Evolutionary conservation across 1,140 invertebrate species (phyloP).

Genomic region (Caenorhabditis brenneri): DNA sequence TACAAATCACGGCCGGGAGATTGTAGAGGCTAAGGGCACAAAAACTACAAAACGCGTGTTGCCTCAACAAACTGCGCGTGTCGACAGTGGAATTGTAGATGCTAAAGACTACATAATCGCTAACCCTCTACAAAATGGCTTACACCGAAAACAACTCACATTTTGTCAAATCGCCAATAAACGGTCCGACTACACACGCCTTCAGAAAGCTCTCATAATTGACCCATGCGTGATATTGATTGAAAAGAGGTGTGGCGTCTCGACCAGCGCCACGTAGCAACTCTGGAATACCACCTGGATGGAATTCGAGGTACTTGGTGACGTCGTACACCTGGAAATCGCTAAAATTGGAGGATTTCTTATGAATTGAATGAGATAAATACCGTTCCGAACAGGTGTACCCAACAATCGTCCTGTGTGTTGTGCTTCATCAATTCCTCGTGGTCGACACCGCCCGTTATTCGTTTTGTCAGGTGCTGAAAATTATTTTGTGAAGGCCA

Average conservation of each 20-base stretch:
- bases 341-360: conserved; percentile 66
- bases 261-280: conserved; percentile 86
- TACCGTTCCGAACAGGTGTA: conserved; percentile 62
- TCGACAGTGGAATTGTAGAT: too few relatives aligned
- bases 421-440: conserved; percentile 63
- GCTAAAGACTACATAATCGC: too few relatives aligned
- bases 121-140: too few relatives aligned
- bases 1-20: too few relatives aligned
- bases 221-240: conserved; percentile 92
- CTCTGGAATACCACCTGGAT: conserved; percentile 87
- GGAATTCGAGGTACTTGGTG: conserved; percentile 89
- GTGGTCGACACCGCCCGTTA: conserved; percentile 57
- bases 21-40: too few relatives aligned
- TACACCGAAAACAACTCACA: too few relatives aligned
- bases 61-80: too few relatives aligned
- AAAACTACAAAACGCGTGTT: too few relatives aligned
- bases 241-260: conserved; percentile 91
- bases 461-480: conserved; percentile 46
- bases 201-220: conserved; percentile 90
- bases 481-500: background rate
- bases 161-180: conserved; percentile 70
- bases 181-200: conserved; percentile 85
- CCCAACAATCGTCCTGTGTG: conserved; percentile 64
- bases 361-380: background rate
- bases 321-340: conserved; percentile 92